phyloP scores from a whole-genome alignment of 2,113 vertebrate species.

The Oncorhynchus nerka region DNA sequence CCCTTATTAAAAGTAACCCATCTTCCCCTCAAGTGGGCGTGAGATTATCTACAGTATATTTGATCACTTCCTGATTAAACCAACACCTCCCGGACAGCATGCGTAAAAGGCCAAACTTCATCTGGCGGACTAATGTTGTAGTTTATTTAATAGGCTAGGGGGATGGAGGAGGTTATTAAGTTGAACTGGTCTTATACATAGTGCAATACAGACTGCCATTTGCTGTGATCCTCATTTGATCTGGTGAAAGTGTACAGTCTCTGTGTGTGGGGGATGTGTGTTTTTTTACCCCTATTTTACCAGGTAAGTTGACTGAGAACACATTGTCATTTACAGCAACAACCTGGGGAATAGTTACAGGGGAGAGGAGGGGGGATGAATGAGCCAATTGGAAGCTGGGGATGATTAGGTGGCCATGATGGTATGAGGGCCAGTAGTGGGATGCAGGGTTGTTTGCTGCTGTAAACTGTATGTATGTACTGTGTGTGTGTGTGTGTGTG shows the following conservation, averaged over 20 bases:
- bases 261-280: background rate
- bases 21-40: constrained; percentile 66
- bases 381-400: too few relatives aligned
- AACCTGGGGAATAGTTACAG: too few relatives aligned
- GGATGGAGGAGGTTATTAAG: constrained; percentile 60
- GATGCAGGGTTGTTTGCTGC: too few relatives aligned
- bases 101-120: constrained; percentile 54
- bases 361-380: too few relatives aligned
- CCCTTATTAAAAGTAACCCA: constrained; percentile 63
- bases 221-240: constrained; percentile 34
- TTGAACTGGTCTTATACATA: constrained; percentile 66
- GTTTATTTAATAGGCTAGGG: constrained; percentile 56
- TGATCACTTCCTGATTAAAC: constrained; percentile 62
- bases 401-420: too few relatives aligned
- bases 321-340: too few relatives aligned
- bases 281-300: background rate
- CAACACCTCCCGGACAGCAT: constrained; percentile 40
- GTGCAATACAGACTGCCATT: constrained; percentile 38
- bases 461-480: constrained; percentile 12
- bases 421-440: too few relatives aligned
- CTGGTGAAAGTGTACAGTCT: background rate
- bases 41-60: constrained; percentile 53
- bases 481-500: constrained; percentile 26
- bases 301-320: too few relatives aligned
- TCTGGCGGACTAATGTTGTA: constrained; percentile 40